A percentile compares a stretch with the other conserved stretches of the same genome.
Evolutionary conservation across 2,113 vertebrate species (phyloP).

Genomic region (Misgurnus mizolepis): DNA sequence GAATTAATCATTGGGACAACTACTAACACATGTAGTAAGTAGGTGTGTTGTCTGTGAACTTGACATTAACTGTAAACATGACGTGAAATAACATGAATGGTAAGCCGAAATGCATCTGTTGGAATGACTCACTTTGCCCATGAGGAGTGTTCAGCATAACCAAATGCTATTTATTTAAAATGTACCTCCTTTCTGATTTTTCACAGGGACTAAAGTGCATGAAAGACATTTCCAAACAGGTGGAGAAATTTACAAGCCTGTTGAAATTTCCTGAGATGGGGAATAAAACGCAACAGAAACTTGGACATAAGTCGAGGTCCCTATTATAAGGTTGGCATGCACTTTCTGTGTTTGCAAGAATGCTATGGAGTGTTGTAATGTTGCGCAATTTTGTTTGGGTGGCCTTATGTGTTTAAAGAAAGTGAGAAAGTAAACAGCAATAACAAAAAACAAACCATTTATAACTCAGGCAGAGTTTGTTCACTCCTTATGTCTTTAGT

Average conservation of each 20-base stretch:
- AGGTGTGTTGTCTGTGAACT: constrained; percentile 19
- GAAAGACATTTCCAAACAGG: constrained; percentile 74
- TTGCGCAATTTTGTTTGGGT: constrained; percentile 75
- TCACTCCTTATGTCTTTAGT: constrained; percentile 60
- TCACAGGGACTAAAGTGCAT: constrained; percentile 64
- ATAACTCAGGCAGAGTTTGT: constrained; percentile 63
- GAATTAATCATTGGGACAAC: not conserved
- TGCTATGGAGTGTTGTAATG: constrained; percentile 71
- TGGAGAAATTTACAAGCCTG: constrained; percentile 74
- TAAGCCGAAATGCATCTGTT: constrained; percentile 29
- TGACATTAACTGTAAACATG: constrained; percentile 29
- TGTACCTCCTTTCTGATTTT: constrained; percentile 22
- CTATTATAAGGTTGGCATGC: constrained; percentile 33
- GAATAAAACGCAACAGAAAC: constrained; percentile 69
- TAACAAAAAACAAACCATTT: constrained; percentile 54
- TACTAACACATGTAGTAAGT: constrained; percentile 13
- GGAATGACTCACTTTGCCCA: constrained; percentile 31
- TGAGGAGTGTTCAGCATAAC: not conserved
- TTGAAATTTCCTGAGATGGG: constrained; percentile 71
- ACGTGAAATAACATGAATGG: constrained; percentile 26
- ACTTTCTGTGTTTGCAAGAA: constrained; percentile 66
- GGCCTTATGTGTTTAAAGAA: constrained; percentile 62
- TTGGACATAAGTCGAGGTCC: constrained; percentile 57
- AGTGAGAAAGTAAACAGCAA: constrained; percentile 33
- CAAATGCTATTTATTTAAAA: constrained; percentile 28